phyloP scores from a whole-genome alignment of 2,797 vertebrate genomes.

The Cuniculus paca region DNA sequence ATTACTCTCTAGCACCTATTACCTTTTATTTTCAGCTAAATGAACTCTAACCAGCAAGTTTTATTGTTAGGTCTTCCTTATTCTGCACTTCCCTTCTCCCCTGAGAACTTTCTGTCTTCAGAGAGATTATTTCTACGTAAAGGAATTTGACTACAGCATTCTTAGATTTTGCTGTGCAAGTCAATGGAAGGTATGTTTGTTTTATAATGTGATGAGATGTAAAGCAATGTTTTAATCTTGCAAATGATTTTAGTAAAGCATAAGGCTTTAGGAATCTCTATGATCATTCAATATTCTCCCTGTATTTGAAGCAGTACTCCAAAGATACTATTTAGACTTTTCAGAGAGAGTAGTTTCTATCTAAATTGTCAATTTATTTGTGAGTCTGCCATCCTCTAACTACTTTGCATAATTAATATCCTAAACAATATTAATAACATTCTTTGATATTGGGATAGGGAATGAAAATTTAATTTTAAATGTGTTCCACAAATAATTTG shows the following conservation, averaged over 20 bases:
- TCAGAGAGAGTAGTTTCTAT: constrained; percentile 48
- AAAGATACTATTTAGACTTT: constrained; percentile 38
- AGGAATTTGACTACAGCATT: background rate
- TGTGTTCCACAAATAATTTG: constrained; percentile 77
- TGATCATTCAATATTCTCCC: background rate
- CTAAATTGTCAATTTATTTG: constrained; percentile 69
- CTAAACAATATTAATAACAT: constrained; percentile 67
- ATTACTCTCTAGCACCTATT: background rate
- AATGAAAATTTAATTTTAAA: constrained; percentile 79
- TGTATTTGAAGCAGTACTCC: constrained; percentile 26
- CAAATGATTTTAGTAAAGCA: constrained; percentile 26
- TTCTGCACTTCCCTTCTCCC: background rate
- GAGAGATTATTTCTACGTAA: background rate
- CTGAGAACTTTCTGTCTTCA: background rate
- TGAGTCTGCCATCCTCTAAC: constrained; percentile 44
- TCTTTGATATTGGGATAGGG: constrained; percentile 68
- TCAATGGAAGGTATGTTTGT: constrained; percentile 21
- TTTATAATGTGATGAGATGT: background rate
- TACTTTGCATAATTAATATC: constrained; percentile 76
- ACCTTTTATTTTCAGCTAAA: background rate
- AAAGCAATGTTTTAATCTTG: constrained; percentile 55
- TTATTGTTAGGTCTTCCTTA: background rate
- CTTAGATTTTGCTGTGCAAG: background rate
- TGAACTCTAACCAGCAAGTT: background rate
- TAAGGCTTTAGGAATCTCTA: background rate